Evolutionary conservation across 2,797 vertebrate species (phyloP).

Genomic region (Iguana delicatissima): DNA sequence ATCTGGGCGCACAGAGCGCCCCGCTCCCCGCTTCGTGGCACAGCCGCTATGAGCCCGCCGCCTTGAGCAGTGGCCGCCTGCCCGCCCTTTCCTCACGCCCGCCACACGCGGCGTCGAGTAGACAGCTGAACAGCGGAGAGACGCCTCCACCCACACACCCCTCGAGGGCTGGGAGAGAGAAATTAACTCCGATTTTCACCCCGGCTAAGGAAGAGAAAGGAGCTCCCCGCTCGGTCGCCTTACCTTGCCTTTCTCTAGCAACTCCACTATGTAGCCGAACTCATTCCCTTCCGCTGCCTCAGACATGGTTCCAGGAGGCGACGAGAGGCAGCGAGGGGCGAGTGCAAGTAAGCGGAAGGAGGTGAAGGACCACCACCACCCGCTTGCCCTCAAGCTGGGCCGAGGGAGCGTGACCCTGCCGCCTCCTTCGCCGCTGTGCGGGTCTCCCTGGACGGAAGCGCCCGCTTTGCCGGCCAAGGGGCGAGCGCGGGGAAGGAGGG

Average conservation of each 20-base stretch:
- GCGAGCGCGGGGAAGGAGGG: neutral
- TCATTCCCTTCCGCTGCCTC: slow-evolving; percentile 82
- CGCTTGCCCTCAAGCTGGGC: neutral
- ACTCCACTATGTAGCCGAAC: slow-evolving; percentile 90
- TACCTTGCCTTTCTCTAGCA: slow-evolving; percentile 90
- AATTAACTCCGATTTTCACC: neutral
- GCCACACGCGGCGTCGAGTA: neutral
- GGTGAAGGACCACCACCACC: neutral
- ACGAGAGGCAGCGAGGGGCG: too few relatives aligned
- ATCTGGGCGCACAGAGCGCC: too few relatives aligned
- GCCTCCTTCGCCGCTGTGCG: neutral
- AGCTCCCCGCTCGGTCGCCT: slow-evolving; percentile 43
- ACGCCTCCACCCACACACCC: neutral
- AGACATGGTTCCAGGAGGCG: slow-evolving; percentile 78
- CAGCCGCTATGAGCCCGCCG: too few relatives aligned
- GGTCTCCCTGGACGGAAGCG: neutral
- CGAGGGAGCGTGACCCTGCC: neutral
- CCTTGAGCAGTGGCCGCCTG: neutral
- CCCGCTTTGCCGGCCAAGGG: slow-evolving; percentile 13
- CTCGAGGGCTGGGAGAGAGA: too few relatives aligned
- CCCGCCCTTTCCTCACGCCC: neutral
- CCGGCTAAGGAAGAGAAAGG: too few relatives aligned
- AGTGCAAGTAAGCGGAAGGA: too few relatives aligned
- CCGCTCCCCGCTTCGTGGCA: too few relatives aligned
- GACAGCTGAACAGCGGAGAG: neutral